phyloP scores from a whole-genome alignment of 2,888 invertebrate species.

The Eilema caniola region DNA sequence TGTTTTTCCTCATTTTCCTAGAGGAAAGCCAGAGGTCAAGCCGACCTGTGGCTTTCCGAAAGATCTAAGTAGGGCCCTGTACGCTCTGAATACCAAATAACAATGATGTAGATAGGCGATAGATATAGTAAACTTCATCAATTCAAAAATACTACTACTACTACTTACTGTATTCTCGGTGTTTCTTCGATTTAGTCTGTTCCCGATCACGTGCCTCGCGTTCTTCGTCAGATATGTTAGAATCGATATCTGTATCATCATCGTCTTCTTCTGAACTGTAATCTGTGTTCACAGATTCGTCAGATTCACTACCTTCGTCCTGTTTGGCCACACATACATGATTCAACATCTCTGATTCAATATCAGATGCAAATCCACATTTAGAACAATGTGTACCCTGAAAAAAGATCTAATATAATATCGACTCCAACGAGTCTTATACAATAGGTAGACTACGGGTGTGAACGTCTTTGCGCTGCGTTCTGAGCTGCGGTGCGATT shows the following conservation, averaged over 20 bases:
- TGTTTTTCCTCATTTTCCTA: too few relatives aligned
- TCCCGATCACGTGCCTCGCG: conserved; percentile 30
- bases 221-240: conserved; percentile 63
- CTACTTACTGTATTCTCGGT: conserved; percentile 28
- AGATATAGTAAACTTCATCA: too few relatives aligned
- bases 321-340: conserved; percentile 45
- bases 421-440: too few relatives aligned
- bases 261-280: conserved; percentile 46
- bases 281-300: conserved; percentile 57
- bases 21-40: too few relatives aligned
- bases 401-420: background rate
- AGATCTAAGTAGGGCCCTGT: too few relatives aligned
- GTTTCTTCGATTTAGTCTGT: conserved; percentile 12
- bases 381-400: conserved; percentile 37
- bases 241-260: conserved; percentile 58
- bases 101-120: too few relatives aligned
- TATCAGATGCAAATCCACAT: conserved; percentile 41
- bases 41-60: too few relatives aligned
- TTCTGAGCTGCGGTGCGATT: too few relatives aligned
- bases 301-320: conserved; percentile 56
- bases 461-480: too few relatives aligned
- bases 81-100: too few relatives aligned
- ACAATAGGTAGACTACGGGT: too few relatives aligned
- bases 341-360: conserved; percentile 33
- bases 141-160: background rate